Percentiles rank a stretch among this genome's conserved stretches.
phyloP scores from a whole-genome alignment of 2,888 invertebrate genomes.

The Orthosia cruda region DNA sequence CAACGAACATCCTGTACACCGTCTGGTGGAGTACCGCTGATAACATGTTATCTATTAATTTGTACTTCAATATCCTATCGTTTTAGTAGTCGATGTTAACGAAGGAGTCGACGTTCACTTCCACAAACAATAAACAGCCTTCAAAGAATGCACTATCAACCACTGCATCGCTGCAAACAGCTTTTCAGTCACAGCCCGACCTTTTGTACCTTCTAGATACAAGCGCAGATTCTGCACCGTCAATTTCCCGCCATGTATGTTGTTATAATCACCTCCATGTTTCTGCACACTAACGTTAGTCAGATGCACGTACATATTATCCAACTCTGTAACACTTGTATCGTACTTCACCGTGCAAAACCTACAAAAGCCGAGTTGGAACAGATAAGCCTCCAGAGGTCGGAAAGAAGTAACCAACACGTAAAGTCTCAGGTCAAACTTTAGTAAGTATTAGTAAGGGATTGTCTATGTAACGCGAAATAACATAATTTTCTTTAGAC shows the following conservation, averaged over 20 bases:
- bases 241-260: no score
- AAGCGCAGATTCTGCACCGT: no score
- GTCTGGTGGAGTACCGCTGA: conserved; percentile 96
- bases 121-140: conserved; percentile 97
- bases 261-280: no score
- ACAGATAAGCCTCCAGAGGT: conserved; percentile 98
- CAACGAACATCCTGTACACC: conserved; percentile 97
- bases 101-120: conserved; percentile 99
- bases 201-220: no score
- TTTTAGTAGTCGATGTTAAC: conserved; percentile 98
- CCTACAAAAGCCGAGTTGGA: conserved; percentile 98
- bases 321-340: conserved; percentile 96
- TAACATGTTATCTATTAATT: conserved; percentile 98
- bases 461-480: conserved; percentile 99
- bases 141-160: conserved; percentile 73
- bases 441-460: conserved; percentile 98
- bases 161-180: no score
- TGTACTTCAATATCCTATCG: conserved; percentile 98
- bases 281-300: no score
- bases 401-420: conserved; percentile 98
- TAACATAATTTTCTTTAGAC: conserved; percentile 97
- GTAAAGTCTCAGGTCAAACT: conserved; percentile 98
- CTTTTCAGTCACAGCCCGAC: no score
- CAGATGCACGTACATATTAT: conserved; percentile 98
- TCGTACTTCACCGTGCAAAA: conserved; percentile 99